These are phyloP conservation scores for Selene dorsalis DNA, from an alignment of 2,797 vertebrate species.

Conservation along the genomic window DNA sequence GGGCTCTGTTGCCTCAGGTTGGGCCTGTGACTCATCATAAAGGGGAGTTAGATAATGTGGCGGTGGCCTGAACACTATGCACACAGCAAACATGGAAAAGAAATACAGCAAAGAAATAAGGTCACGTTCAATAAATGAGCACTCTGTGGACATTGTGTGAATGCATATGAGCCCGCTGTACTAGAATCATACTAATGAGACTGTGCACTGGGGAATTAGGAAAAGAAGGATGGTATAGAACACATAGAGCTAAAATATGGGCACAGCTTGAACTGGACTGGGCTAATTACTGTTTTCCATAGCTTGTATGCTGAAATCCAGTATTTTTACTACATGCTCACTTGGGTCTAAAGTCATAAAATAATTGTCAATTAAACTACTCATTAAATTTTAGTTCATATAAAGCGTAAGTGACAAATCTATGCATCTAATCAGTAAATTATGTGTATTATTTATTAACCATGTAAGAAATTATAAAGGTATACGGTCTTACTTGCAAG, in stretches of 20 bases:
- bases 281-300: background rate
- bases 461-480: conserved; percentile 26
- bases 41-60: conserved; percentile 60
- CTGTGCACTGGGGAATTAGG: conserved; percentile 4
- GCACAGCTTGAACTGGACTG: background rate
- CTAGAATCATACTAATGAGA: conserved; percentile 40
- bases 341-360: conserved; percentile 8
- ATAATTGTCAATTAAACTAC: conserved; percentile 8
- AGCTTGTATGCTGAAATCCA: background rate
- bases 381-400: conserved; percentile 25
- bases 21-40: conserved; percentile 73
- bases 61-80: conserved; percentile 33
- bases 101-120: conserved; percentile 48
- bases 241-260: background rate
- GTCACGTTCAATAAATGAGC: conserved; percentile 47
- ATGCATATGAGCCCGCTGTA: conserved; percentile 25
- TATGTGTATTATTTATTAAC: conserved; percentile 42
- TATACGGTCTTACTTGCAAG: conserved; percentile 13
- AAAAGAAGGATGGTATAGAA: background rate
- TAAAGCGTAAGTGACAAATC: conserved; percentile 43
- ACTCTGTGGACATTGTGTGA: conserved; percentile 22
- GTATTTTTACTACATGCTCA: background rate
- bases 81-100: conserved; percentile 18
- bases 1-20: conserved; percentile 58
- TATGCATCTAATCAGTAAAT: conserved; percentile 34